Percentiles rank a stretch among this genome's conserved stretches.
Conservation (phyloP, 2,797 vertebrate species). For the Synaphobranchus kaupii region DNA sequence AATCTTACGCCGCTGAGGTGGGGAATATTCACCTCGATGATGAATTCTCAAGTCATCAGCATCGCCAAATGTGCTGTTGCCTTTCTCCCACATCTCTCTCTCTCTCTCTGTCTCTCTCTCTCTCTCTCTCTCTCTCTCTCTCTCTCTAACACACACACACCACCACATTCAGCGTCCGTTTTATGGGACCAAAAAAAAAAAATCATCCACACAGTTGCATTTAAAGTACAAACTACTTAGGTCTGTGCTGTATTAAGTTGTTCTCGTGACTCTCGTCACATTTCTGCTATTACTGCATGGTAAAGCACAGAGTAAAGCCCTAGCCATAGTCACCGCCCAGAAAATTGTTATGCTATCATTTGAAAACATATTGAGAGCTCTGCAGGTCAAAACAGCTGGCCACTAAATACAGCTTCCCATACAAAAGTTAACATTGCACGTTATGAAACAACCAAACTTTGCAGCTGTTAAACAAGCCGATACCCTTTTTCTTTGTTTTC, state of each 20-base stretch:
- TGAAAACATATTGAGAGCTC: constrained; percentile 2
- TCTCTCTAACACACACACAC: not conserved
- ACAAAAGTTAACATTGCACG: not conserved
- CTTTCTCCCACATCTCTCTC: not conserved
- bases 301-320: not conserved
- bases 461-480: not conserved
- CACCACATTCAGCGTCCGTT: not conserved
- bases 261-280: not conserved
- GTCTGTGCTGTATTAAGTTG: not conserved
- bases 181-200: not conserved
- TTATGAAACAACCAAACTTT: not conserved
- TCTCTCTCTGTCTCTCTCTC: not conserved
- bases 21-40: constrained; percentile 33
- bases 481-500: not conserved
- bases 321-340: not conserved
- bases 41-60: constrained; percentile 10
- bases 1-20: constrained; percentile 10
- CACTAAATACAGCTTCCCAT: not conserved
- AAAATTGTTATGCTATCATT: not conserved
- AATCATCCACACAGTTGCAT: not conserved
- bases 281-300: not conserved
- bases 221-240: not conserved
- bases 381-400: not conserved
- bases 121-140: not conserved
- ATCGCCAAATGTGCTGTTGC: no score